Evolutionary conservation across 2,888 invertebrate genomes (phyloP), one percentile per base, ranked within the genome.

Genomic region (Netelia virgata): DNA sequence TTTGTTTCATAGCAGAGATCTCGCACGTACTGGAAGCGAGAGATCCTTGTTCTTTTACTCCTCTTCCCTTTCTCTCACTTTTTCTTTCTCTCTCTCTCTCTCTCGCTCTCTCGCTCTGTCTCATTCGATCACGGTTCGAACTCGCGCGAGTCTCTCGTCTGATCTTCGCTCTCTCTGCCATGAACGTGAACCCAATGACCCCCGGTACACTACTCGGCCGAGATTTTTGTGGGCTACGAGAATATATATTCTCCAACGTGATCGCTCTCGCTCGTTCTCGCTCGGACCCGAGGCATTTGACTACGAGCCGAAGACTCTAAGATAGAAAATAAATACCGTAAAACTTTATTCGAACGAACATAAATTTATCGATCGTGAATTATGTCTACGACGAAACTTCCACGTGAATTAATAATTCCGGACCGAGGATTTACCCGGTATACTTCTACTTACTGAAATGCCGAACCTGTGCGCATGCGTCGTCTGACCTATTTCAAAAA

Each of bases 101-200:
- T 18, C 70, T 74, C 14, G 50, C 74, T 50, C 14, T n/a, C 55
- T 78, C 18, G 59, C 14, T 55, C 59, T 74, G 70, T 47, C 64
- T 75, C 63, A 76, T 61, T 61, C 73, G 74, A 78, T 82, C 69
- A 82, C 63, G 74, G 41, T 66, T 64, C 77, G 74, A 79, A 75
- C 53, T 43, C 79, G 41, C 75, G 83, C 61, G 64, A 63, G 23
- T 55, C 72, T 82, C 84, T 84, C 83, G 80, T 84, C 84, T 77
- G 81, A 84, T 81, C 76, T 84, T 81, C 80, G 73, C 76, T 76
- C 81, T 63, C 64, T 84, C 64, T 23, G 72, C 59, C 70, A 18
- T 66, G 76, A 73, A 70, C 82, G 57, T 84, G 84, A 84, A 84
- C 84, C 78, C 74, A 28, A 64, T 79, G 84, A 84, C 84, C 84